These are phyloP conservation scores for Octodonta nipae DNA, from an alignment of 2,888 invertebrate genomes.

Conservation along the genomic window DNA sequence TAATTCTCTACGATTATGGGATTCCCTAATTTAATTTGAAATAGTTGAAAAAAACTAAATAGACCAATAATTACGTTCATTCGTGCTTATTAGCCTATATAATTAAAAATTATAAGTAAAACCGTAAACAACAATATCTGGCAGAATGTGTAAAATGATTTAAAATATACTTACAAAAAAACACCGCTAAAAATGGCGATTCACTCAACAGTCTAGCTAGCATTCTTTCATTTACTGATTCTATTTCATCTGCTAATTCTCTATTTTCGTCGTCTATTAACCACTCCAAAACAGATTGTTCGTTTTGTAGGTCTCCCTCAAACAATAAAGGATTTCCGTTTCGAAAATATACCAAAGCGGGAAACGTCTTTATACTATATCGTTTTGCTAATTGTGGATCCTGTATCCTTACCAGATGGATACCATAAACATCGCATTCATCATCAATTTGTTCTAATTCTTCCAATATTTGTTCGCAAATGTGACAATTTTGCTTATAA, in stretches of 20 bases:
- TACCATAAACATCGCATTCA: slow-evolving; percentile 83
- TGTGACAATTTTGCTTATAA: slow-evolving; percentile 82
- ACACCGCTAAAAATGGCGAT: slow-evolving; percentile 77
- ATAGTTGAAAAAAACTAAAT: too few species aligned
- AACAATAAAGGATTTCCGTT: slow-evolving; percentile 80
- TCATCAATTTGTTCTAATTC: slow-evolving; percentile 81
- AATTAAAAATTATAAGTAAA: too few species aligned
- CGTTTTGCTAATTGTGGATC: slow-evolving; percentile 68
- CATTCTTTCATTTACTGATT: slow-evolving; percentile 84
- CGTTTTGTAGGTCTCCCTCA: slow-evolving; percentile 85
- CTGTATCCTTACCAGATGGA: slow-evolving; percentile 85
- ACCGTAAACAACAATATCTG: too few species aligned
- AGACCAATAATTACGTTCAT: too few species aligned
- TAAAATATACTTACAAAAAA: slow-evolving; percentile 68
- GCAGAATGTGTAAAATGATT: too few species aligned
- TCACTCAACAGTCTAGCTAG: slow-evolving; percentile 69
- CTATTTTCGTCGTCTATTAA: slow-evolving; percentile 84
- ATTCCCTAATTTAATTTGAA: too few species aligned
- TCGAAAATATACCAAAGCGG: slow-evolving; percentile 77
- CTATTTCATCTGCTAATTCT: slow-evolving; percentile 85
- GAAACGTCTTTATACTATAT: slow-evolving; percentile 88
- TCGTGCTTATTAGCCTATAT: too few species aligned
- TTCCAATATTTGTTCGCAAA: slow-evolving; percentile 80
- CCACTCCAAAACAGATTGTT: slow-evolving; percentile 85
- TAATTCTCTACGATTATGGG: too few species aligned